Base-by-base conservation (phyloP, 2,113 vertebrate species). In the Morone saxatilis region DNA sequence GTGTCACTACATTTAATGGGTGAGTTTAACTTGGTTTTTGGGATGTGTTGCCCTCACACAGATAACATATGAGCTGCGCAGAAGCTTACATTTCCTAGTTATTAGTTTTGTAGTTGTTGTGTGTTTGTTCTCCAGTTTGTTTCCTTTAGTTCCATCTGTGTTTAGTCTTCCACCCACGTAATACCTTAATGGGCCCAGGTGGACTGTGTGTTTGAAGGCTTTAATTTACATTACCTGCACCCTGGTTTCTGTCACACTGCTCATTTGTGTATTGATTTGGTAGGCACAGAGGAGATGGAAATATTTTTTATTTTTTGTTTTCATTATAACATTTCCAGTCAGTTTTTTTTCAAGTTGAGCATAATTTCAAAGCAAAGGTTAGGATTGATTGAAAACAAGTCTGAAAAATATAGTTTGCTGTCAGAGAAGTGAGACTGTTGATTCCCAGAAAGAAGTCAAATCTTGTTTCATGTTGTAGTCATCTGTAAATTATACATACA, bases 241-340 rank as follows among this genome's bases (percentile, higher is more conserved):
- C 81, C 75, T n/a, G n/a, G 73, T 63, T 83, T 77, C 61, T 11
- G 6, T 48, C 45, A 50, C 70, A 38, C 47, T 75, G 36, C 47
- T 76, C 61, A 83, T 86, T 72, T 80, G 70, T 76, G n/a, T n/a
- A n/a, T n/a, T n/a, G n/a, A 71, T 76, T 59, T n/a, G n/a, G 82
- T 19, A 40, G 45, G 8, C 71, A 54, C 71, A 47, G 48, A 74
- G 36, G 54, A 75, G 38, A 84, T 13, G 0, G n/a, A n/a, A 72
- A 71, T 14, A 51, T n/a, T n/a, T n/a, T n/a, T n/a, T n/a, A n/a
- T n/a, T n/a, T n/a, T n/a, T 5, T n/a, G 60, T 80, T 83, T 85
- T 69, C 67, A 69, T 69, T 67, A 7, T 38, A 78, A 56, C 17
- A 8, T 43, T 36, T n/a, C 70, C 48, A 59, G 62, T n/a, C 56